These are phyloP conservation scores for Drosophila paulistorum DNA, from an alignment of 1,140 invertebrate genomes.

Conservation along the genomic window DNA sequence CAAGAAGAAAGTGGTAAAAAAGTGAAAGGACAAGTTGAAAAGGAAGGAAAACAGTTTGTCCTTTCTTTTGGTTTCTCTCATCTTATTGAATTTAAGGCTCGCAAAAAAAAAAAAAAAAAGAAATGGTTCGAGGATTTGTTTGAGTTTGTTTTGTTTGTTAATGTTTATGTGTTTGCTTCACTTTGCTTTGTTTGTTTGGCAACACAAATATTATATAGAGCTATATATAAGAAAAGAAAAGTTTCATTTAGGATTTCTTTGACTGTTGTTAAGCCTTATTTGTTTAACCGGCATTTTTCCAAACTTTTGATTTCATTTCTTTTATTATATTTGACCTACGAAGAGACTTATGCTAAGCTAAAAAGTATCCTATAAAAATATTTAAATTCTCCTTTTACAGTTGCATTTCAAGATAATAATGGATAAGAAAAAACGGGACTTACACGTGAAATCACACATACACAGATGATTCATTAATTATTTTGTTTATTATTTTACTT, in stretches of 20 bases:
- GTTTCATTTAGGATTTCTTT: conserved; percentile 32
- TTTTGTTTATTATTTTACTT: conserved; percentile 12
- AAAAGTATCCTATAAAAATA: conserved; percentile 16
- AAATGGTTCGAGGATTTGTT: conserved; percentile 48
- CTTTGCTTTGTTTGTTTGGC: conserved; percentile 18
- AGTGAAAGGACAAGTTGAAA: conserved; percentile 33
- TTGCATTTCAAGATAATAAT: not conserved
- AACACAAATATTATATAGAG: not conserved
- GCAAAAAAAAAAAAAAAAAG: conserved; percentile 23
- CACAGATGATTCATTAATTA: not conserved
- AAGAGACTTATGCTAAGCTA: not conserved
- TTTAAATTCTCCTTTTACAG: not conserved
- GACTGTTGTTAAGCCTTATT: conserved; percentile 32
- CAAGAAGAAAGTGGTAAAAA: no score
- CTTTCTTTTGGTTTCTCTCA: not conserved
- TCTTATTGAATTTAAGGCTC: conserved; percentile 53
- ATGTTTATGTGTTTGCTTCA: conserved; percentile 22
- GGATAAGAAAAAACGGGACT: not conserved
- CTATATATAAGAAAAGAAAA: not conserved
- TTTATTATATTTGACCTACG: not conserved
- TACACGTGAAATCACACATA: not conserved
- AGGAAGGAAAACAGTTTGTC: conserved; percentile 16
- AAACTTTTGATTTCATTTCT: conserved; percentile 2
- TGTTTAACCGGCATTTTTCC: conserved; percentile 29
- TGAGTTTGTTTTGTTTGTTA: conserved; percentile 47